Conservation (phyloP, 2,113 vertebrate species). For the Sander vitreus region DNA sequence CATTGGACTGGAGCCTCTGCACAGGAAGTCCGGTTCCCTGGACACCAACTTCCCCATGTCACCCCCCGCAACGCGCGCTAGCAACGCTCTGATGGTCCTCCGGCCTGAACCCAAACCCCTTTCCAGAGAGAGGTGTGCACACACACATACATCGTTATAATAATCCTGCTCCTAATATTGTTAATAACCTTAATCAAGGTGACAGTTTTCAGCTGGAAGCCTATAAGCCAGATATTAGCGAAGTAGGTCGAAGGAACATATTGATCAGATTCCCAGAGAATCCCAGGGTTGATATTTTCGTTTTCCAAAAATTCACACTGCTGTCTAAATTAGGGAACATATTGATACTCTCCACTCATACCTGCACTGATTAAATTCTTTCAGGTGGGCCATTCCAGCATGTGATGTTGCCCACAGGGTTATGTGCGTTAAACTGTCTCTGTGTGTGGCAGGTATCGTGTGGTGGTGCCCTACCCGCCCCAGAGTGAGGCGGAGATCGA, state of each 20-base stretch:
- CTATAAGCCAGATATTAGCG: background rate
- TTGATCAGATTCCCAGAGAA: background rate
- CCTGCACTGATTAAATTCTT: background rate
- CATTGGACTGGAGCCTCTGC: constrained; percentile 94
- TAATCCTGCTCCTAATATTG: background rate
- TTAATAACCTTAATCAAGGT: background rate
- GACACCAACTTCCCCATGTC: constrained; percentile 95
- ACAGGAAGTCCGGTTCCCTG: constrained; percentile 97
- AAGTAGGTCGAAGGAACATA: background rate
- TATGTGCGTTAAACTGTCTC: background rate
- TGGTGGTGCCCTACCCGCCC: constrained; percentile 95
- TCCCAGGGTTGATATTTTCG: background rate
- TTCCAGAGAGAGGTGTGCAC: constrained; percentile 92
- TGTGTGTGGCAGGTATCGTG: constrained; percentile 88
- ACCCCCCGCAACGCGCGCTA: constrained; percentile 88
- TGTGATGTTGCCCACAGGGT: background rate
- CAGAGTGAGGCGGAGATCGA: constrained; percentile 99
- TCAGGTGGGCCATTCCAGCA: background rate
- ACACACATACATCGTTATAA: background rate
- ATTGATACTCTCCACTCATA: background rate
- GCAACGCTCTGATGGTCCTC: constrained; percentile 89
- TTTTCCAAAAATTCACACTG: background rate
- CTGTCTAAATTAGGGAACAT: background rate
- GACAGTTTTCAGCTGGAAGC: background rate
- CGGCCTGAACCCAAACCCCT: constrained; percentile 93